Evolutionary conservation across 2,888 invertebrate genomes (phyloP).

Genomic region (Hartigia nigra): DNA sequence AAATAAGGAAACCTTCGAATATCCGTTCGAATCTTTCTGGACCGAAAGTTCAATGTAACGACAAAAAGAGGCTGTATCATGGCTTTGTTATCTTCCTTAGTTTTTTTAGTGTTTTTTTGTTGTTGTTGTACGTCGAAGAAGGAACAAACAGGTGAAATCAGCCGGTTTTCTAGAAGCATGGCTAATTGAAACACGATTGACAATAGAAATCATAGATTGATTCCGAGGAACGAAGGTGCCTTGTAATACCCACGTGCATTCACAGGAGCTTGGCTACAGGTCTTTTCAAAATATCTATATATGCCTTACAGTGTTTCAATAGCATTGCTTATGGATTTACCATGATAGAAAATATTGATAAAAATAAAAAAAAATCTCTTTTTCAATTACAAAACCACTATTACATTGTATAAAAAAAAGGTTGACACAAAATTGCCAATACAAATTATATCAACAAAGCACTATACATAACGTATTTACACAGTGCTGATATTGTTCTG

Average conservation of each 20-base stretch:
- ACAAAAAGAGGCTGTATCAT: neutral
- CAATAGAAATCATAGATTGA: constrained; percentile 22
- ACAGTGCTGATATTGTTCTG: neutral
- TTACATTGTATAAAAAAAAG: neutral
- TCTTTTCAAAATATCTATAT: neutral
- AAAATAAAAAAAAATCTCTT: neutral
- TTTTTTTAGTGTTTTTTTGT: neutral
- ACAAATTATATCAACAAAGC: neutral
- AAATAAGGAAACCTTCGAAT: neutral
- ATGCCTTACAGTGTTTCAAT: too few relatives aligned
- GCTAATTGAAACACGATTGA: constrained; percentile 23
- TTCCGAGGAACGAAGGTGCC: constrained; percentile 19
- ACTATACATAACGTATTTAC: neutral
- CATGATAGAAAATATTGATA: neutral
- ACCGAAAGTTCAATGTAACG: neutral
- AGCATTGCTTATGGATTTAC: too few relatives aligned
- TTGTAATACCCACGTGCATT: constrained; percentile 19
- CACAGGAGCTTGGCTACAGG: neutral
- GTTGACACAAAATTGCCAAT: neutral
- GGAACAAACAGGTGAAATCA: neutral
- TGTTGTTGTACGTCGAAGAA: neutral
- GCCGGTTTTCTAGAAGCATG: neutral
- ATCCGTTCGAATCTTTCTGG: neutral
- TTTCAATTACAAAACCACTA: neutral
- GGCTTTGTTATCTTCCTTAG: neutral